These are phyloP conservation scores for Uloborus plumipes DNA, from an alignment of 2,888 invertebrate genomes.

Conservation along the genomic window DNA sequence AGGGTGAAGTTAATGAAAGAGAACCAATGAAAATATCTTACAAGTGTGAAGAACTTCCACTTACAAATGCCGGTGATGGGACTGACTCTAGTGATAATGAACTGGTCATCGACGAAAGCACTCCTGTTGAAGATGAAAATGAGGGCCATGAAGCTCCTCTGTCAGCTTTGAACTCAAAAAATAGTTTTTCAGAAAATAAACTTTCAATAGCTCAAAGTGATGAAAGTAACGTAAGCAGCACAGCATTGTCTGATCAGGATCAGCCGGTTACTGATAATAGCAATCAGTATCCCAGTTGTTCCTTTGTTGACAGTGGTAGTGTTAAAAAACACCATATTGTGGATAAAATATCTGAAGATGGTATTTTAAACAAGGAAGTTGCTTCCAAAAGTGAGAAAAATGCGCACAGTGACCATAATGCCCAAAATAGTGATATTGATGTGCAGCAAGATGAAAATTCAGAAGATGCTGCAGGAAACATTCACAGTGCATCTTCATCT, in stretches of 20 bases:
- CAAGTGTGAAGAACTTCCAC: conserved; percentile 66
- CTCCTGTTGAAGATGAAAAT: conserved; percentile 50
- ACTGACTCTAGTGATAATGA: conserved; percentile 66
- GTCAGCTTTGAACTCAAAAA: conserved; percentile 20
- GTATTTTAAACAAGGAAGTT: conserved; percentile 26
- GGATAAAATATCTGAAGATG: conserved; percentile 29
- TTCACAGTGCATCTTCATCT: conserved; percentile 28
- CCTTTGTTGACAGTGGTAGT: conserved; percentile 17
- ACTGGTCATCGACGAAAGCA: conserved; percentile 65
- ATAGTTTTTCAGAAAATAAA: conserved; percentile 1
- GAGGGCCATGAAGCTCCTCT: conserved; percentile 61
- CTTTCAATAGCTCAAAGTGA: conserved; percentile 20
- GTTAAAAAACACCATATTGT: conserved; percentile 13
- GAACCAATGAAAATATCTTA: conserved; percentile 70
- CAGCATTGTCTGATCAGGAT: conserved; percentile 18
- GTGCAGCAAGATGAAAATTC: conserved; percentile 42
- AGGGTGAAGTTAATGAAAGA: conserved; percentile 68
- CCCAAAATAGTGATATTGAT: conserved; percentile 46
- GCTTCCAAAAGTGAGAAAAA: conserved; percentile 9
- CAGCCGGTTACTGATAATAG: conserved; percentile 15
- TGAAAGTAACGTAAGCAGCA: conserved; percentile 23
- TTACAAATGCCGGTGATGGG: conserved; percentile 58
- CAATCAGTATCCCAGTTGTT: conserved; percentile 15
- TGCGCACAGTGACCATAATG: conserved; percentile 15
- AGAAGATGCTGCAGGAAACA: conserved; percentile 15